phyloP scores from a whole-genome alignment of 2,888 invertebrate species.

The Dolichomitus sp. region DNA sequence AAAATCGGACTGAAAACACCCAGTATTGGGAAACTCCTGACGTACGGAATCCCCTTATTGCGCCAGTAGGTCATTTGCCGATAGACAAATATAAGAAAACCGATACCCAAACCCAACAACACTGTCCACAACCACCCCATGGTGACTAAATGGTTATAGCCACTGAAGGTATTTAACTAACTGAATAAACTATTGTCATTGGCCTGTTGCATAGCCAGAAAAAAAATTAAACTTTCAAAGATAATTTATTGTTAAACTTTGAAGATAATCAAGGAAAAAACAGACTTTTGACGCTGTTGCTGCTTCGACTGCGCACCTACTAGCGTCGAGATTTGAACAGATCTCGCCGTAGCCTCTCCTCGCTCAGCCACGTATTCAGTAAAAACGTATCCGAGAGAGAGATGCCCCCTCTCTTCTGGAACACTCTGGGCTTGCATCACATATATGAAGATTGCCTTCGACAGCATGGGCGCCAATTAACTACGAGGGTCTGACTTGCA shows the following conservation, averaged over 20 bases:
- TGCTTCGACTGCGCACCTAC: background rate
- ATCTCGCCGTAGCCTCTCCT: background rate
- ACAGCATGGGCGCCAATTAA: no score
- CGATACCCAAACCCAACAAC: constrained; percentile 20
- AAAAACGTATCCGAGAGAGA: background rate
- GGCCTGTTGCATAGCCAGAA: background rate
- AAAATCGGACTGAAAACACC: background rate
- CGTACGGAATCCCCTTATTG: background rate
- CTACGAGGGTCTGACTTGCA: no score
- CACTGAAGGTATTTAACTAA: background rate
- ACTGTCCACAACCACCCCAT: constrained; percentile 40
- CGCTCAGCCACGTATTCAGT: background rate
- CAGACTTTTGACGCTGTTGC: background rate
- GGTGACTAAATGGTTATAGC: background rate
- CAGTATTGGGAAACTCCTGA: background rate
- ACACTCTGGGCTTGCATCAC: background rate
- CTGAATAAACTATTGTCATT: background rate
- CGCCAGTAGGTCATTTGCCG: constrained; percentile 10
- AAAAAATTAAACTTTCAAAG: background rate
- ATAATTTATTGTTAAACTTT: background rate
- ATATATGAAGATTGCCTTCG: background rate
- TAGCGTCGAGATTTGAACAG: background rate
- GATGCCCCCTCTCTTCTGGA: background rate
- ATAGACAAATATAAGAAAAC: background rate
- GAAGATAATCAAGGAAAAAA: background rate